A percentile compares a stretch with the other conserved stretches of the same genome.
These are phyloP conservation scores for Stomatorhinus ivindoensis DNA, from an alignment of 2,113 vertebrate genomes.

Conservation along the genomic window DNA sequence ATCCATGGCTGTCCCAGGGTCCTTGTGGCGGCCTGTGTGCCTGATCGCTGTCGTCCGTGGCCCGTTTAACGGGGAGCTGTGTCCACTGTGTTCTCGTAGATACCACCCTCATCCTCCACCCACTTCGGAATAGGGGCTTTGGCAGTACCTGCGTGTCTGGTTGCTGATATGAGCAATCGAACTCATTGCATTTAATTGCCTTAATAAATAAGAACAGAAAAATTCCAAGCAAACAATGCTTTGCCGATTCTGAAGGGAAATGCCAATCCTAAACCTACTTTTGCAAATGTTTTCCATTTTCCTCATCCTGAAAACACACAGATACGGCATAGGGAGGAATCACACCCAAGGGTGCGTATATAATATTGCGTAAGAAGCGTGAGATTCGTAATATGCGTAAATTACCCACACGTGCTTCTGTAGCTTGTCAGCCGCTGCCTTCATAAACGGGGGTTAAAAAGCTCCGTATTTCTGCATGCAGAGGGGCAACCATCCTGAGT, in stretches of 20 bases:
- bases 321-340: not conserved
- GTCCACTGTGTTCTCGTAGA: not conserved
- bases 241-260: not conserved
- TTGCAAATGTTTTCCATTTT: not conserved
- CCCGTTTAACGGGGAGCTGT: not conserved
- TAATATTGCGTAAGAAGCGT: not conserved
- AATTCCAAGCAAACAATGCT: not conserved
- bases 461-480: not conserved
- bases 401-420: not conserved
- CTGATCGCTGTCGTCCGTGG: not conserved
- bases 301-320: not conserved
- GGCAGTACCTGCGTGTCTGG: not conserved
- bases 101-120: not conserved
- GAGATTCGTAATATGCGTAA: not conserved
- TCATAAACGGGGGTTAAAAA: not conserved
- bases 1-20: too few relatives aligned
- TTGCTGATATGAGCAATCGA: not conserved
- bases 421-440: not conserved
- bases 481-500: not conserved
- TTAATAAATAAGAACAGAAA: not conserved
- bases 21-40: not conserved
- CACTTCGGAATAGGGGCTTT: not conserved
- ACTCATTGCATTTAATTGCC: not conserved
- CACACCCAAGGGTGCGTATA: not conserved
- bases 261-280: not conserved